Percentiles rank a stretch among this genome's conserved stretches.
phyloP scores from a whole-genome alignment of 2,888 invertebrate species.

The Nezara viridula region DNA sequence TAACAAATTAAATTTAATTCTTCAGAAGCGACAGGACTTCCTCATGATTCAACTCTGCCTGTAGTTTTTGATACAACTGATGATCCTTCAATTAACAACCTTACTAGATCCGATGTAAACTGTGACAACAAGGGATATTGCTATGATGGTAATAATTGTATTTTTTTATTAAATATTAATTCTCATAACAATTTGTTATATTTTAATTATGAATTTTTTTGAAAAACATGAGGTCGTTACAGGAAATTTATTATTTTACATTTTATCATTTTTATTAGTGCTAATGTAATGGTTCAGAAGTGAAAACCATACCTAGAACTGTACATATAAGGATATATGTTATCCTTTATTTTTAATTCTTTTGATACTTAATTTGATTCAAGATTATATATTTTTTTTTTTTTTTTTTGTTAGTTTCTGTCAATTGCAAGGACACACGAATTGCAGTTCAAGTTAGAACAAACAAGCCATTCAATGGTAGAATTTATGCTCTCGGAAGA shows the following conservation, averaged over 20 bases:
- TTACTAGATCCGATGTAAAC: conserved; percentile 85
- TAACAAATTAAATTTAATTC: conserved; percentile 24
- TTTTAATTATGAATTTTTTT: background rate
- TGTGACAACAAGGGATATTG: conserved; percentile 96
- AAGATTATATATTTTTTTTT: background rate
- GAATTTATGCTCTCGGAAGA: conserved; percentile 92
- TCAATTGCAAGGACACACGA: conserved; percentile 93
- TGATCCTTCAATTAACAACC: conserved; percentile 80
- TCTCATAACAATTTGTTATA: background rate
- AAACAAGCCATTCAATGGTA: conserved; percentile 94
- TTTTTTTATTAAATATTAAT: background rate
- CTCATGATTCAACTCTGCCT: conserved; percentile 74
- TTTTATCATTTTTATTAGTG: too few species aligned
- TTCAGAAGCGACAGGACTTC: conserved; percentile 71
- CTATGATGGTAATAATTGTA: conserved; percentile 83
- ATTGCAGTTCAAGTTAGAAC: conserved; percentile 94
- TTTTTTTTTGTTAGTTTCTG: conserved; percentile 77
- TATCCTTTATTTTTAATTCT: background rate
- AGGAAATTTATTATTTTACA: too few species aligned
- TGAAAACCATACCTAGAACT: background rate
- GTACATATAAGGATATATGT: background rate
- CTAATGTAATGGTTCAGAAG: background rate
- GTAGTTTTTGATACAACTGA: conserved; percentile 84
- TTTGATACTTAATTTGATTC: too few species aligned
- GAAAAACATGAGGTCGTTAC: too few species aligned